Conservation (phyloP, 2,113 vertebrate species). For the Boleophthalmus pectinirostris region DNA sequence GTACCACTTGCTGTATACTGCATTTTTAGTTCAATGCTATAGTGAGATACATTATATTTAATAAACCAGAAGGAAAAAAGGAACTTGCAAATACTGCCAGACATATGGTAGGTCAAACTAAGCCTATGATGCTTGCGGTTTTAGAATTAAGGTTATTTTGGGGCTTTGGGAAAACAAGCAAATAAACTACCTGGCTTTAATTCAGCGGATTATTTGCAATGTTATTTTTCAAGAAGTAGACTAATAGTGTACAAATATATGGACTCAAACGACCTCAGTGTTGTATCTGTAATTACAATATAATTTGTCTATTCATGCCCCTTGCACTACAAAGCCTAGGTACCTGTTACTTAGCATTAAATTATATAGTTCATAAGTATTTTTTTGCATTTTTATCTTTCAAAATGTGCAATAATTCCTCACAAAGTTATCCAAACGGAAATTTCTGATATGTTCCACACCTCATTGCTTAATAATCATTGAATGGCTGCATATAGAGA, state of each 20-base stretch:
- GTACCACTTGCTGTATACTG: constrained; percentile 76
- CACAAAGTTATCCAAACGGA: constrained; percentile 59
- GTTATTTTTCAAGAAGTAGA: constrained; percentile 48
- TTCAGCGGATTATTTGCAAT: constrained; percentile 47
- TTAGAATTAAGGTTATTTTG: constrained; percentile 10
- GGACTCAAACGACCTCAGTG: constrained; percentile 61
- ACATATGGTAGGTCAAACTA: constrained; percentile 73
- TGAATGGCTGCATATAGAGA: constrained; percentile 54
- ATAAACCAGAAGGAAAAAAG: constrained; percentile 58
- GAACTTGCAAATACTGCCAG: constrained; percentile 66
- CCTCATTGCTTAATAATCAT: constrained; percentile 60
- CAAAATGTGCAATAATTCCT: constrained; percentile 64
- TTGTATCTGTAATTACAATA: constrained; percentile 63
- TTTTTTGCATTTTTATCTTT: constrained; percentile 36
- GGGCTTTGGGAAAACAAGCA: constrained; percentile 14
- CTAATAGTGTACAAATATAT: constrained; percentile 66
- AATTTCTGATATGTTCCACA: constrained; percentile 67
- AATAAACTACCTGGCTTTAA: constrained; percentile 37
- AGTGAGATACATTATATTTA: constrained; percentile 68
- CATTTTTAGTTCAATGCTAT: constrained; percentile 74
- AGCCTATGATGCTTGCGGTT: constrained; percentile 58
- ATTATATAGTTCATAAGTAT: constrained; percentile 47
- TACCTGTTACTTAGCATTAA: constrained; percentile 77
- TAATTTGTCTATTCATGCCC: constrained; percentile 52
- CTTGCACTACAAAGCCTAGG: constrained; percentile 64